Evolutionary conservation across 2,888 invertebrate species (phyloP), one percentile per base, ranked within the genome.

Genomic region (Cecidostiba fungosa): DNA sequence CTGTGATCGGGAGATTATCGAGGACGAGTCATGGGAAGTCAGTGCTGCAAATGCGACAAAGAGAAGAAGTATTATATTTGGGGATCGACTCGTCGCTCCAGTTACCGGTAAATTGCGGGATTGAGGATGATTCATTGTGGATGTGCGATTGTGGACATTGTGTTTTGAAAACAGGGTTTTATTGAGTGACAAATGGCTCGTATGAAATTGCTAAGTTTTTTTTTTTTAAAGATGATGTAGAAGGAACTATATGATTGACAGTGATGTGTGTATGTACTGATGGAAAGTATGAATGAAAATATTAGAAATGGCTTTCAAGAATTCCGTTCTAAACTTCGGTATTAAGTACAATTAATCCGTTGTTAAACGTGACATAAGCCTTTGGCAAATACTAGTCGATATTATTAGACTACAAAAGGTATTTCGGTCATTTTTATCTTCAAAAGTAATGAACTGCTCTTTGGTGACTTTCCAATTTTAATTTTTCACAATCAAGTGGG

Each of bases 11-110:
- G 54, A 74, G 54, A 78, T 74, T 62, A 82, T 59, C 43, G 77
- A 70, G 32, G 39, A 83, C 77, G 73, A 70, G 82, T 87, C 85
- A 93, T 93, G 93, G 93, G 93, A 79, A 92, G 92, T 89, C 92
- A 93, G 87, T 93, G 93, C 87, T 93, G 93, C 91, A 93, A 93
- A 89, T 93, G 93, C 77, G 91, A 91, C 88, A 91, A 93, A 39
- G 91, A 91, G 86, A 91, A 91, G 84, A 92, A 92, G 84, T 88
- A 89, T 43, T 50, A 86, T 39, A 87, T 89, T 74, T 84, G 86
- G 88, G 88, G 86, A 84, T 86, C 83, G 90, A 90, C 87, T 90
- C 90, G 76, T 88, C 88, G 89, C 86, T 89, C 88, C 89, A 90
- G 89, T 90, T 90, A 87, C 89, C 84, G 85, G 82, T 85, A 84